Evolutionary conservation across 2,888 invertebrate genomes (phyloP).

Genomic region (Melinaea marsaeus): DNA sequence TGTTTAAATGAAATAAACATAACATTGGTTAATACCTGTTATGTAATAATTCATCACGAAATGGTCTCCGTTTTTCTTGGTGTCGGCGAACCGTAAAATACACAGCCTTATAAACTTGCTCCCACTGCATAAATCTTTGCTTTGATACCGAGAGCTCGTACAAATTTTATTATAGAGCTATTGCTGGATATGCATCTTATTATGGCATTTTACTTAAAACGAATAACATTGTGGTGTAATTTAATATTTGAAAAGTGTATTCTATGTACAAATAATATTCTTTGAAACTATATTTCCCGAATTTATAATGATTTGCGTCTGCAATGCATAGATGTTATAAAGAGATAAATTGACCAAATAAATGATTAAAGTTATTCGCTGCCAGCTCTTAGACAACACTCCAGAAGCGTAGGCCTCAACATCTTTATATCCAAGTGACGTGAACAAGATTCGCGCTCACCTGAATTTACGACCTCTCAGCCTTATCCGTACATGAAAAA

Average conservation of each 20-base stretch:
- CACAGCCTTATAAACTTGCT: constrained; percentile 36
- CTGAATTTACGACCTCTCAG: constrained; percentile 50
- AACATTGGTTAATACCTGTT: constrained; percentile 23
- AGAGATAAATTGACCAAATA: not conserved
- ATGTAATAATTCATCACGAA: constrained; percentile 39
- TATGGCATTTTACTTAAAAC: not conserved
- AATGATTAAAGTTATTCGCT: not conserved
- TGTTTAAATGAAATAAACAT: too few species aligned
- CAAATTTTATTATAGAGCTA: constrained; percentile 5
- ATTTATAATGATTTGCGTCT: too few species aligned
- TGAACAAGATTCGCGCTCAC: constrained; percentile 53
- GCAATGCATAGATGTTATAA: too few species aligned
- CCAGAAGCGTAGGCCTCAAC: constrained; percentile 46
- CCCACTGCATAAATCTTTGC: constrained; percentile 34
- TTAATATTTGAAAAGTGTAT: too few species aligned
- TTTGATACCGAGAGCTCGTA: constrained; percentile 24
- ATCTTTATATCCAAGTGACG: constrained; percentile 65
- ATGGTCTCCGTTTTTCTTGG: constrained; percentile 37
- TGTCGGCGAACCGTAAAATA: constrained; percentile 34
- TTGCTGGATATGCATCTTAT: constrained; percentile 5
- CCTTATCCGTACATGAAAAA: constrained; percentile 41
- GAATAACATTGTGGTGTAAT: not conserved
- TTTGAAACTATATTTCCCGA: not conserved
- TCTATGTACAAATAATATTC: not conserved
- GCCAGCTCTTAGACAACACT: constrained; percentile 27